Evolutionary conservation across 2,797 vertebrate species (phyloP).

Genomic region (Antrozous pallidus): DNA sequence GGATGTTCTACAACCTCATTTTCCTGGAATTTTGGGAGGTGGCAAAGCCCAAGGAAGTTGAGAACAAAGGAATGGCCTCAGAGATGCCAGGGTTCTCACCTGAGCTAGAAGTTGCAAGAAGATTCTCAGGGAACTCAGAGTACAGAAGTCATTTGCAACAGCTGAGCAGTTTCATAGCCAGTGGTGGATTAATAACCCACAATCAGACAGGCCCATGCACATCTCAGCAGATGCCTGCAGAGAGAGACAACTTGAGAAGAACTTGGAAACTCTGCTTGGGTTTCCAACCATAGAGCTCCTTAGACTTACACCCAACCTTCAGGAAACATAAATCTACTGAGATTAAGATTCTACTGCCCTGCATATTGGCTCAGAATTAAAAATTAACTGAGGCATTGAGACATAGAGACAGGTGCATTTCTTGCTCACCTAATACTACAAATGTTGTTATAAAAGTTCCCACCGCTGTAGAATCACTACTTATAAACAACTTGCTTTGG

Average conservation of each 20-base stretch:
- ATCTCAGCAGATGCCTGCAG: neutral
- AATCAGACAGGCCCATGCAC: neutral
- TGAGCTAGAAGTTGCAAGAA: neutral
- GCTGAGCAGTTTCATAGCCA: accelerated
- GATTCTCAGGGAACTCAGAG: no score
- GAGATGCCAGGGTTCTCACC: neutral
- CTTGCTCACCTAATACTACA: neutral
- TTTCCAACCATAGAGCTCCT: neutral
- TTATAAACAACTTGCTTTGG: neutral
- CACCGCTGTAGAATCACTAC: neutral
- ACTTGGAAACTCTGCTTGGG: no score
- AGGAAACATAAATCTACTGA: neutral
- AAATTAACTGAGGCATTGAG: neutral
- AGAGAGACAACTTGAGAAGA: neutral
- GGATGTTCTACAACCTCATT: accelerated
- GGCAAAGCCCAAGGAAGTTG: neutral
- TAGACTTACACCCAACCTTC: neutral
- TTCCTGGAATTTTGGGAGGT: neutral
- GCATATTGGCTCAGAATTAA: neutral
- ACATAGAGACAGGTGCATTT: accelerated
- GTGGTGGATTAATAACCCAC: neutral
- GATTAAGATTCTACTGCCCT: neutral
- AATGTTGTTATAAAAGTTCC: neutral
- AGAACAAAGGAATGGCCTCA: neutral
- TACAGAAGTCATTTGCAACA: neutral